Percentiles rank a stretch among this genome's conserved stretches.
These are phyloP conservation scores for Chrysomallon squamiferum DNA, from an alignment of 1,140 invertebrate genomes.

Conservation along the genomic window DNA sequence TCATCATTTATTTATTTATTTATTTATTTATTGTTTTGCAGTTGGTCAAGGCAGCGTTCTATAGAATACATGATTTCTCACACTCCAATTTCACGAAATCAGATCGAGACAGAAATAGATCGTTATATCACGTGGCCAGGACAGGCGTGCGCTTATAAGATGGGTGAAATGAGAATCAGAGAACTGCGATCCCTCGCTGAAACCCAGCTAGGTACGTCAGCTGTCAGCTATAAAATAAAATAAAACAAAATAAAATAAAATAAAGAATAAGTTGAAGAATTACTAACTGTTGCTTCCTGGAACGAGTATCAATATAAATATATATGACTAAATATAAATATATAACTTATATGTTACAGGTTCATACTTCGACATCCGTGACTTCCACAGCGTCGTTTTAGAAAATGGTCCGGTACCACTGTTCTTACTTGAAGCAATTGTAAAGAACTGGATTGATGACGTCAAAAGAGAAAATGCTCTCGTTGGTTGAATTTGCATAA, in stretches of 20 bases:
- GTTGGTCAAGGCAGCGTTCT: conserved; percentile 61
- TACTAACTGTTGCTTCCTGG: neutral
- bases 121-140: conserved; percentile 65
- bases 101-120: conserved; percentile 56
- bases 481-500: no score
- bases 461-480: neutral
- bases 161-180: conserved; percentile 63
- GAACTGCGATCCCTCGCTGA: conserved; percentile 54
- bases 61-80: conserved; percentile 61
- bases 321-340: neutral
- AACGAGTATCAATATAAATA: neutral
- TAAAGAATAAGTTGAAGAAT: neutral
- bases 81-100: conserved; percentile 31
- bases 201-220: conserved; percentile 49
- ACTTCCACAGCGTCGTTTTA: conserved; percentile 56
- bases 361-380: conserved; percentile 43
- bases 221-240: no score
- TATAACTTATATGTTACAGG: conserved; percentile 36
- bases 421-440: conserved; percentile 42
- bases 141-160: conserved; percentile 64
- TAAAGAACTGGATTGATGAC: conserved; percentile 46
- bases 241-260: neutral
- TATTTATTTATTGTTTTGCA: no score
- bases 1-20: no score
- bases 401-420: conserved; percentile 48